Evolutionary conservation across 2,888 invertebrate species (phyloP).

Genomic region (Hemistola chrysoprasaria): DNA sequence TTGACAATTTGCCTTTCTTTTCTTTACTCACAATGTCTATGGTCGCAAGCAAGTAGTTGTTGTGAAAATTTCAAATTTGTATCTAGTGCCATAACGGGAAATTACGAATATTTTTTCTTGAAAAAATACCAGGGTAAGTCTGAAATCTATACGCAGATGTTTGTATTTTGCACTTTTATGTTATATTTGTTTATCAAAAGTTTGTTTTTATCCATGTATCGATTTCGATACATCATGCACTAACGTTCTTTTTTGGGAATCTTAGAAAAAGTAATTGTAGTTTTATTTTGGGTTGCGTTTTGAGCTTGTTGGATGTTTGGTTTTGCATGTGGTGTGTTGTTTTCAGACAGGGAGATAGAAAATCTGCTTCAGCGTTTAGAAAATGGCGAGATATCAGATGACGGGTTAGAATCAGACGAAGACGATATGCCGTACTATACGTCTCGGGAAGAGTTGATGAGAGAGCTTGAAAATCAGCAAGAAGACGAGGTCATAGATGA

Average conservation of each 20-base stretch:
- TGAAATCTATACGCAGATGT: constrained; percentile 4
- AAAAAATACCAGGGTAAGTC: constrained; percentile 5
- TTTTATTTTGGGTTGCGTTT: constrained; percentile 15
- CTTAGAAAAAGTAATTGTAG: constrained; percentile 4
- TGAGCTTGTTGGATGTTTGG: constrained; percentile 18
- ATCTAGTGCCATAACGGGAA: constrained; percentile 1
- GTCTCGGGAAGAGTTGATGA: constrained; percentile 16
- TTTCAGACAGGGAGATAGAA: constrained; percentile 14
- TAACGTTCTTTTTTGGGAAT: constrained; percentile 9
- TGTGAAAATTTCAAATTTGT: constrained; percentile 4
- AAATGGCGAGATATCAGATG: constrained; percentile 24
- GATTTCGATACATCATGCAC: constrained; percentile 15
- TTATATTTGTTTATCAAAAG: constrained; percentile 6
- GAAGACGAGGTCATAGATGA: constrained; percentile 5
- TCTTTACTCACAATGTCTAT: neutral
- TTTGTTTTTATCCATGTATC: constrained; percentile 15
- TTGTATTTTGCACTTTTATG: constrained; percentile 4
- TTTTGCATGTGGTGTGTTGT: too few relatives aligned
- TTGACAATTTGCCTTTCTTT: constrained; percentile 5
- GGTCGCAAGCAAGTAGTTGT: constrained; percentile 3
- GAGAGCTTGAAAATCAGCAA: constrained; percentile 15
- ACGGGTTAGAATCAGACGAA: constrained; percentile 20
- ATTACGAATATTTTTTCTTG: constrained; percentile 4
- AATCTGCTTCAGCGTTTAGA: constrained; percentile 12
- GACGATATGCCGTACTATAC: constrained; percentile 23